phyloP scores from a whole-genome alignment of 1,140 invertebrate species.

The Dinoponera quadriceps region DNA sequence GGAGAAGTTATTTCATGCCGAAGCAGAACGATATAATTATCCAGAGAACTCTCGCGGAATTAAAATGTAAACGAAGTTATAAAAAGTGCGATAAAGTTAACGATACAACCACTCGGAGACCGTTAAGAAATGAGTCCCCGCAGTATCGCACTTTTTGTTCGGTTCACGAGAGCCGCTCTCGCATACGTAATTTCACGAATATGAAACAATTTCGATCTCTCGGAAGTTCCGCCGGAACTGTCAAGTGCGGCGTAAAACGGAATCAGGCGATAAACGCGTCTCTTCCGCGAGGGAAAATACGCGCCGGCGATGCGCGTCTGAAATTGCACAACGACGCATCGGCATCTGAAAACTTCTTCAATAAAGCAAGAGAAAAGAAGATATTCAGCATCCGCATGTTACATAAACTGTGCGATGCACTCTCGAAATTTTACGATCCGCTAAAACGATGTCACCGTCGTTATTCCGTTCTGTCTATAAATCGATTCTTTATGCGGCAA shows the following conservation, averaged over 20 bases:
- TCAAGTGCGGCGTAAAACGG: conserved; percentile 48
- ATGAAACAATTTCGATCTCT: conserved; percentile 44
- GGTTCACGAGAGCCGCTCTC: neutral
- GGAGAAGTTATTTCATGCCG: conserved; percentile 1
- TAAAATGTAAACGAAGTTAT: conserved; percentile 43
- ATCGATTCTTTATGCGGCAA: neutral
- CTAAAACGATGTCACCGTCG: neutral
- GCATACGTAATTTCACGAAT: conserved; percentile 47
- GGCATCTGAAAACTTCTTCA: conserved; percentile 28
- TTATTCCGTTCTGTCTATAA: neutral
- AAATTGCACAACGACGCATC: conserved; percentile 33
- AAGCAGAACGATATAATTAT: conserved; percentile 22
- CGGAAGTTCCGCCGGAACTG: conserved; percentile 30
- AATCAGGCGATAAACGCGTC: conserved; percentile 50
- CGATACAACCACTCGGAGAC: conserved; percentile 22
- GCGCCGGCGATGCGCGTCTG: conserved; percentile 9
- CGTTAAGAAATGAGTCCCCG: conserved; percentile 37
- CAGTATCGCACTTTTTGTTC: conserved; percentile 26
- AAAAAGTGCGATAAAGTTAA: conserved; percentile 38
- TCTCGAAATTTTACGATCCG: conserved; percentile 9
- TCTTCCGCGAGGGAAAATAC: conserved; percentile 29
- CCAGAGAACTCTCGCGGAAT: conserved; percentile 9
- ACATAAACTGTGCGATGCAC: conserved; percentile 21
- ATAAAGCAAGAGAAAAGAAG: conserved; percentile 17
- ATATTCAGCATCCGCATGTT: conserved; percentile 9